phyloP scores from a whole-genome alignment of 2,888 invertebrate genomes.

The Ophion slaviceki region DNA sequence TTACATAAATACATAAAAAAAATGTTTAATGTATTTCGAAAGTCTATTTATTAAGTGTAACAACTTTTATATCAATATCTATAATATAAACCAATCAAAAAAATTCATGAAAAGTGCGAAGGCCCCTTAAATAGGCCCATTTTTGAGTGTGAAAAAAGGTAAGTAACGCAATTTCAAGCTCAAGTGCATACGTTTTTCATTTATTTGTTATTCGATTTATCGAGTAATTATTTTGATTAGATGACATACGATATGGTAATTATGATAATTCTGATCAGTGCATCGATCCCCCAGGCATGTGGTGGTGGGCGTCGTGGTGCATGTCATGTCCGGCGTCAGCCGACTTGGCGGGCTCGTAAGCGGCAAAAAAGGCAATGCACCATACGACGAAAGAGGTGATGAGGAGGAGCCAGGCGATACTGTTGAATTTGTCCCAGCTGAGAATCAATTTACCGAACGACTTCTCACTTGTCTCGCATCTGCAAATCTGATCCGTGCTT shows the following conservation, averaged over 20 bases:
- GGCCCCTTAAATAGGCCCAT: too few species aligned
- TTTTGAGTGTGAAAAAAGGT: too few species aligned
- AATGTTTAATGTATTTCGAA: too few species aligned
- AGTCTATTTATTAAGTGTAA: too few species aligned
- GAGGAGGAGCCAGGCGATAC: slow-evolving; percentile 66
- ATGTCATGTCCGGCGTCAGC: slow-evolving; percentile 19
- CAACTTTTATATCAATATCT: too few species aligned
- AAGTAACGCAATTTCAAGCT: neutral
- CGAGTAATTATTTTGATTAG: neutral
- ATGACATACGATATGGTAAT: slow-evolving; percentile 11
- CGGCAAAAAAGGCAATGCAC: slow-evolving; percentile 72
- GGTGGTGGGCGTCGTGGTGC: slow-evolving; percentile 42
- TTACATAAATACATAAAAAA: too few species aligned
- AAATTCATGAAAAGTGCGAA: too few species aligned
- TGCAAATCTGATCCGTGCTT: slow-evolving; percentile 52
- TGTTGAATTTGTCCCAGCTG: slow-evolving; percentile 78
- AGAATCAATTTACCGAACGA: slow-evolving; percentile 67
- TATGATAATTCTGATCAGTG: slow-evolving; percentile 12
- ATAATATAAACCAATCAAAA: too few species aligned
- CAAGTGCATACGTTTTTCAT: neutral
- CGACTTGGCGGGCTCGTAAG: slow-evolving; percentile 65
- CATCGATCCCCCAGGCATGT: slow-evolving; percentile 31
- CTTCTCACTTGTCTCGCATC: slow-evolving; percentile 32
- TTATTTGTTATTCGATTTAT: neutral
- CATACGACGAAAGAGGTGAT: slow-evolving; percentile 74